Base-by-base conservation (phyloP, 2,113 vertebrate species). In the Erpornis zantholeuca region DNA sequence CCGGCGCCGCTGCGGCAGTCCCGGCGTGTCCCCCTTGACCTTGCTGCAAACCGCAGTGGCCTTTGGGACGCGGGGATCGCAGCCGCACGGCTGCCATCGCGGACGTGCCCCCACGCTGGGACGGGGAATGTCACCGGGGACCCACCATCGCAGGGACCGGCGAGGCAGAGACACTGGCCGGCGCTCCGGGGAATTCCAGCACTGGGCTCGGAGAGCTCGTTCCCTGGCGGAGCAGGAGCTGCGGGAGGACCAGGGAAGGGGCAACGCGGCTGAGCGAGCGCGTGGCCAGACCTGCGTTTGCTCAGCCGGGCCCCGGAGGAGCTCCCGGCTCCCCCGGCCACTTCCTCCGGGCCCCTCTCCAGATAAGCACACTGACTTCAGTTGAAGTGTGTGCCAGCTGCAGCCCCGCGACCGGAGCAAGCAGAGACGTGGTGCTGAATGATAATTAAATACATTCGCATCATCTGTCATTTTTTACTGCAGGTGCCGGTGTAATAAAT, bases 391-490 rank as follows among this genome's bases (percentile, higher is more conserved):
- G 91, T 81, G 96, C 97, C 98, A 98, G 98, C 97, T 98, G 98
- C 98, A 97, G 97, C 97, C 96, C 97, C 71, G 95, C 86, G 96
- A 98, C 98, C 93, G 38, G 97, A 98, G 98, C 98, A 98, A 98
- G 97, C 98, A 98, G 98, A 97, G 97, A 98, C 60, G 97, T 98
- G 98, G 99, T 95, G 54, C 69, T 96, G 99, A 99, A 98, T 99
- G 98, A 98, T 98, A 99, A 99, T 98, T 98, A 99, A 99, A 99
- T 98, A 98, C 97, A 91, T 96, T 97, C 96, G 94, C 97, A 96
- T 96, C 97, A 97, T 96, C 98, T 93, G 94, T 97, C 97, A 88
- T 84, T 97, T 94, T 91, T 93, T 93, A 92, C 96, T 97, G 98
- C 98, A 98, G 98, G 98, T 98, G 98, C 97, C 44, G 52, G 91